These are phyloP conservation scores for Chironomus tentans DNA, from an alignment of 2,888 invertebrate genomes.

Conservation along the genomic window DNA sequence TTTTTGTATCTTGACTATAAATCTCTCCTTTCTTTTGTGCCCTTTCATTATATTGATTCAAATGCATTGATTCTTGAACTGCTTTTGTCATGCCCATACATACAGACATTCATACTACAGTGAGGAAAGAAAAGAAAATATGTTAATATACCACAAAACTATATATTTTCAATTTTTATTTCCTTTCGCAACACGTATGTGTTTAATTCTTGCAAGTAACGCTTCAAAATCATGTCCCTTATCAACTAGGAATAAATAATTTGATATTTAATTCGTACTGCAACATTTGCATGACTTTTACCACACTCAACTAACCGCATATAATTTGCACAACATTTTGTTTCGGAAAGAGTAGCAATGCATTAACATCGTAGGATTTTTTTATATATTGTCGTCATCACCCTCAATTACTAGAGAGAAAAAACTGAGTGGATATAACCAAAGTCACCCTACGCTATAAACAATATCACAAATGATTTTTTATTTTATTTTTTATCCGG, in stretches of 20 bases:
- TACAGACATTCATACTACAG: background rate
- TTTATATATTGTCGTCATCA: conserved; percentile 9
- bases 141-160: conserved; percentile 15
- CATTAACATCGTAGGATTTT: background rate
- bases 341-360: background rate
- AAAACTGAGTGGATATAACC: background rate
- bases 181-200: background rate
- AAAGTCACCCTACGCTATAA: background rate
- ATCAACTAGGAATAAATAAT: no score
- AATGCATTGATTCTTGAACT: background rate
- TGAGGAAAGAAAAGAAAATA: background rate
- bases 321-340: background rate
- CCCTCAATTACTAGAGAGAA: background rate
- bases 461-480: conserved; percentile 10
- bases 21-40: conserved; percentile 8
- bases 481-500: background rate
- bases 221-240: background rate
- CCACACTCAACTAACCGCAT: conserved; percentile 22
- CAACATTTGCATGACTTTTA: conserved; percentile 25
- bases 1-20: background rate
- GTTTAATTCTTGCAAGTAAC: background rate
- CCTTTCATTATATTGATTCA: conserved; percentile 1
- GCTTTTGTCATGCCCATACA: background rate
- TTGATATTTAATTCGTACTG: conserved; percentile 15
- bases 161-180: no score